These are phyloP conservation scores for Kuschelorhynchus macadamiae DNA, from an alignment of 2,888 invertebrate genomes.

Conservation along the genomic window DNA sequence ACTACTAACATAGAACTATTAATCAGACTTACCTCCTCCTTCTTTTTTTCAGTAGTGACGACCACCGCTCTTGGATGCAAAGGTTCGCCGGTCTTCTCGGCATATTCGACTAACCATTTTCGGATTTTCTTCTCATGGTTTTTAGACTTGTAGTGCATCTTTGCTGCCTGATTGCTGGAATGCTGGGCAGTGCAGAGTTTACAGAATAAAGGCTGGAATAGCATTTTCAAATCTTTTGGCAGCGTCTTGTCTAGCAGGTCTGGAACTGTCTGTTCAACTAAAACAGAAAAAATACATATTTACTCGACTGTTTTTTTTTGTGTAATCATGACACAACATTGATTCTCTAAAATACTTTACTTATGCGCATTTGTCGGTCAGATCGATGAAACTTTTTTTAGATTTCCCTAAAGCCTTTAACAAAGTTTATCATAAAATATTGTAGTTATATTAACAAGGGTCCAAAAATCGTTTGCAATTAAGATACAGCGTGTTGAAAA, in stretches of 20 bases:
- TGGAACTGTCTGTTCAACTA: constrained; percentile 60
- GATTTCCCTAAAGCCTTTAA: too few relatives aligned
- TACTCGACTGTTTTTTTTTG: too few relatives aligned
- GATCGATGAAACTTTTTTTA: too few relatives aligned
- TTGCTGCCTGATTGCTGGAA: constrained; percentile 69
- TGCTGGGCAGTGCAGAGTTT: constrained; percentile 69
- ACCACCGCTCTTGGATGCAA: constrained; percentile 61
- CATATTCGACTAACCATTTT: constrained; percentile 68
- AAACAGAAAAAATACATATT: constrained; percentile 7
- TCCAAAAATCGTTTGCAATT: too few relatives aligned
- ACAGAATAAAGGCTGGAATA: constrained; percentile 71
- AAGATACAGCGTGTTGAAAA: too few relatives aligned
- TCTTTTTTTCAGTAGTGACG: not conserved
- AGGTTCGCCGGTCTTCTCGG: constrained; percentile 66
- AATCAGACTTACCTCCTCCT: too few relatives aligned
- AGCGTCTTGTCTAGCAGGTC: constrained; percentile 63
- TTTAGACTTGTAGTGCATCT: constrained; percentile 72
- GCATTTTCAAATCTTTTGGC: constrained; percentile 67
- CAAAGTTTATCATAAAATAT: too few relatives aligned
- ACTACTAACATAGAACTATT: too few relatives aligned
- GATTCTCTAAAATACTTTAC: too few relatives aligned
- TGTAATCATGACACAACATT: too few relatives aligned
- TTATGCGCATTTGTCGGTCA: too few relatives aligned
- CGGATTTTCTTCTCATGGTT: constrained; percentile 71
- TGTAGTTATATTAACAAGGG: too few relatives aligned